Percentiles rank a stretch among this genome's conserved stretches.
phyloP scores from a whole-genome alignment of 2,797 vertebrate species.

The Melanotaenia pygmaea region DNA sequence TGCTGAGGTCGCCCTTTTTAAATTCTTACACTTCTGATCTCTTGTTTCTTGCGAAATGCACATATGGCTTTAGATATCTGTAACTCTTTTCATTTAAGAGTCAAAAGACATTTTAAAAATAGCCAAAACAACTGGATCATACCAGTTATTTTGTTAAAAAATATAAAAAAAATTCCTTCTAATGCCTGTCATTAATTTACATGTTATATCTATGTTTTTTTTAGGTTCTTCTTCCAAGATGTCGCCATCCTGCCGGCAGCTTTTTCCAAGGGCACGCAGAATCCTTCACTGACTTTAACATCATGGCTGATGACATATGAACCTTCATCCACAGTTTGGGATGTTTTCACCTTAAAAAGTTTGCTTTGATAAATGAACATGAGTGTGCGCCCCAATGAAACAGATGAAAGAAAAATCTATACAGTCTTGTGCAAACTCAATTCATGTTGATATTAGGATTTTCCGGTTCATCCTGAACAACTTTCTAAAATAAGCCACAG shows the following conservation, averaged over 20 bases:
- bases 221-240: conserved; percentile 41
- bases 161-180: not conserved
- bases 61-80: not conserved
- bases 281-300: conserved; percentile 34
- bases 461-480: conserved; percentile 88
- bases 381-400: conserved; percentile 17
- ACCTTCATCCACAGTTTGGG: conserved; percentile 54
- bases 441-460: conserved; percentile 54
- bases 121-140: conserved; percentile 1
- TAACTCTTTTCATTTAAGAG: not conserved
- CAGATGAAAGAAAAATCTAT: conserved; percentile 31
- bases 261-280: conserved; percentile 52
- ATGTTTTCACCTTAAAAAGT: conserved; percentile 56
- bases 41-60: not conserved
- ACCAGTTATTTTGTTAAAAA: not conserved
- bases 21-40: conserved; percentile 13
- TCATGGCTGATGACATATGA: conserved; percentile 61
- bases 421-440: conserved; percentile 21
- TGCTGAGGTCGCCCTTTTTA: conserved; percentile 16
- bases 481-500: conserved; percentile 90
- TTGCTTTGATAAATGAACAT: conserved; percentile 64
- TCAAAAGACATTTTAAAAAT: not conserved
- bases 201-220: conserved; percentile 40
- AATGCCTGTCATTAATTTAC: conserved; percentile 11
- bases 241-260: conserved; percentile 20